Evolutionary conservation across 2,888 invertebrate genomes (phyloP), one percentile per base, ranked within the genome.

Genomic region (Scaptomyza flava): DNA sequence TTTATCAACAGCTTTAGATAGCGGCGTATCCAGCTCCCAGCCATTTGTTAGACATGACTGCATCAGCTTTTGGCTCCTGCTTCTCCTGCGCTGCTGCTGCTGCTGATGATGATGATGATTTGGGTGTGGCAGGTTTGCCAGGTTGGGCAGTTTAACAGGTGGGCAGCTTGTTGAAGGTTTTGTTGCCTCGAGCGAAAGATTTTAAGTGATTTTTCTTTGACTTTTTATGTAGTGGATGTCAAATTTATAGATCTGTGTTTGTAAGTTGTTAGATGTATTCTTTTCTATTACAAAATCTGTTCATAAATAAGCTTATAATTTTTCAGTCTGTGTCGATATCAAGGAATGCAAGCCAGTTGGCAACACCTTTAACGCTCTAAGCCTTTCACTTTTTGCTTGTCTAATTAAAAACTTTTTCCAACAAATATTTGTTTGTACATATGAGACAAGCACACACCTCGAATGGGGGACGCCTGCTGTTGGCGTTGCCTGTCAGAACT

Each of bases 1-100:
- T 81, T 81, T 81, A 81, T 81, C 84, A 81, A 81, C 84, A 84
- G 84, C 81, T 81, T 84, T 77, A 79, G 79, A 81, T 80, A 79
- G 73, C 67, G 52, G 46, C 52, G 48, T 27, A 34, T 20, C 36
- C 60, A 41, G 63, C 65, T 68, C 47, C 34, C 67, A 68, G 76
- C 61, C 77, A 74, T 73, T 79, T 70, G 79, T 77, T 68, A 68
- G 78, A 75, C 75, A 68, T 72, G 66, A 78, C 68, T 72, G 72
- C 77, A 66, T 9, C 54, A 45, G 9, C 47, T n/a, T 23, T 66
- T 72, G 17, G 72, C 77, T 68, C 9, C 54, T 43, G 8, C 47
- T 17, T 23, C 46, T 27, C 2, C 41, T 34, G 27, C 45, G 23
- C 23, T 46, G 30, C 48, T 59, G 46, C 34, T 59, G 51, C 62